A percentile compares a stretch with the other conserved stretches of the same genome.
Conservation (phyloP, 2,113 vertebrate genomes). For the Chrysemys picta region DNA sequence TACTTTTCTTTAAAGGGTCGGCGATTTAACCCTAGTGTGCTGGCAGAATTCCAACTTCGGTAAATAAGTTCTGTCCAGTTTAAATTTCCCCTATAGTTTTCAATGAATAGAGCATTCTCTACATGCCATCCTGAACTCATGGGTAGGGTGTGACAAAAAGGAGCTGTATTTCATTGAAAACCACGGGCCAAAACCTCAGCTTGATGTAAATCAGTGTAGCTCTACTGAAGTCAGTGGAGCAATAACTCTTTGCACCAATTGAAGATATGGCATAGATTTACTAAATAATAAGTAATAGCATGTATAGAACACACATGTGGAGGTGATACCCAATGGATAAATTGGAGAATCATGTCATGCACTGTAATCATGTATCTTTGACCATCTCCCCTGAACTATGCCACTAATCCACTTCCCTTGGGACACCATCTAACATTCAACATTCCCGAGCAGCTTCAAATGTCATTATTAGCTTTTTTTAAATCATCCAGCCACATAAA, state of each 20-base stretch:
- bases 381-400: neutral
- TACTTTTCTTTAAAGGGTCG: neutral
- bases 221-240: neutral
- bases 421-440: neutral
- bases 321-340: neutral
- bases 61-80: fast-evolving
- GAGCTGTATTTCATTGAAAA: fast-evolving
- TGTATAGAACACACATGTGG: fast-evolving
- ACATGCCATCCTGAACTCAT: fast-evolving
- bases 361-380: neutral
- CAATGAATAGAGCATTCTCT: neutral
- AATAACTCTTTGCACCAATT: neutral
- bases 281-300: neutral
- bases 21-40: neutral
- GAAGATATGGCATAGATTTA: neutral
- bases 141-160: neutral
- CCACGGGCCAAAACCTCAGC: neutral
- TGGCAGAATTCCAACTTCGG: neutral
- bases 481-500: neutral
- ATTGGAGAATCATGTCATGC: fast-evolving
- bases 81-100: neutral
- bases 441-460: neutral
- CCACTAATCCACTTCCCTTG: neutral
- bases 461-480: neutral
- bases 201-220: neutral